Base-by-base conservation (phyloP, 2,797 vertebrate genomes). In the Sarcophilus harrisii region DNA sequence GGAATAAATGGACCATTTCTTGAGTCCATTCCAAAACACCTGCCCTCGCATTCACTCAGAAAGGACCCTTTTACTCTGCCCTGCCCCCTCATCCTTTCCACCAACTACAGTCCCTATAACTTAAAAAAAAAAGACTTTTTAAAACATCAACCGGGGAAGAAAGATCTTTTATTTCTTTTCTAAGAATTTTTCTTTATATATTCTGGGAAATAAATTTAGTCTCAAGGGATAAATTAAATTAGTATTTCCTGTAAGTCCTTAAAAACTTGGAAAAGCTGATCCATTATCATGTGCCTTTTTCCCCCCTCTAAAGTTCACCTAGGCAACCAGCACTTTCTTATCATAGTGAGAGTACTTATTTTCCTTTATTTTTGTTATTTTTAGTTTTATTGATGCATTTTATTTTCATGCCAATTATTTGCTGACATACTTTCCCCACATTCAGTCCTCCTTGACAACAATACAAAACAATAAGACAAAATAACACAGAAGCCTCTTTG, bases 11-110 rank as follows among this genome's bases (percentile, higher is more conserved):
- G 66, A 49, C 60, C 59, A 73, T 92, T 58, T 18, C 55, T 57
- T 92, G 52, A 32, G n/a, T 92, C 58, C 62, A 91, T 94, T 95
- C 62, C 55, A 57, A 58, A 62, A 5, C 38, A 45, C 91, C 18
- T 91, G 58, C 58, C 59, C 55, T 81, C 73, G 57, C 30, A 94
- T 57, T 58, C 90, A 38, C n/a, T 93, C 89, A 92, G 5, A 62
- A 81, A 81, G 21, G 38, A 45, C 38, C 21, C 38, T 45, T 81
- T 81, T 1, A 45, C 8, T 21, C 24, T 11, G 21, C 73, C 21
- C 21, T 38, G 10, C 38, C n/a, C n/a, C 6, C 38, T 45, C 38
- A 45, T 38, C 5, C 10, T 45, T 73, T 9, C 2, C 6, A 24
- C 21, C 38, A 81, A 81, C 9, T 73, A 27, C 73, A 4, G 21